phyloP scores from a whole-genome alignment of 1,140 invertebrate species.

The Caenorhabditis remanei region DNA sequence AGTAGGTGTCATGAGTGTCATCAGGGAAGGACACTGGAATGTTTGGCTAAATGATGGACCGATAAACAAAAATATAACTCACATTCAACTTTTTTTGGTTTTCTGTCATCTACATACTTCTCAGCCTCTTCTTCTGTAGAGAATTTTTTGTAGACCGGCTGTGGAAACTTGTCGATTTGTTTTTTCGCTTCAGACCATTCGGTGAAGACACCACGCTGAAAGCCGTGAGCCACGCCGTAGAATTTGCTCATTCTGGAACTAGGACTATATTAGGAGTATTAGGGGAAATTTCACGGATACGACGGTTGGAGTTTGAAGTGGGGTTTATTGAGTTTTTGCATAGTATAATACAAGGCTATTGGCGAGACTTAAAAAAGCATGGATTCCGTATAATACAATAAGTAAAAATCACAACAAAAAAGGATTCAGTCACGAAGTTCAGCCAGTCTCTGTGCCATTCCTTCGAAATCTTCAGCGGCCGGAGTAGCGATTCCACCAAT shows the following conservation, averaged over 20 bases:
- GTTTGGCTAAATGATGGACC: not conserved
- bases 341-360: constrained; percentile 9
- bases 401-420: constrained; percentile 28
- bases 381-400: constrained; percentile 42
- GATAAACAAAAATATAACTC: constrained; percentile 34
- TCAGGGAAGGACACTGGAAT: constrained; percentile 4
- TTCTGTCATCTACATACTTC: constrained; percentile 59
- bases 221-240: constrained; percentile 63
- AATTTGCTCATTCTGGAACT: constrained; percentile 54
- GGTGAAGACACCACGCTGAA: constrained; percentile 59
- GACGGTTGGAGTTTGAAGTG: not conserved
- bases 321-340: constrained; percentile 7
- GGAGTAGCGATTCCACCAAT: constrained; percentile 47
- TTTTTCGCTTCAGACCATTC: constrained; percentile 59
- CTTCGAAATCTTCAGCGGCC: constrained; percentile 67
- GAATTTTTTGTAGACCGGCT: constrained; percentile 67
- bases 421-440: constrained; percentile 36
- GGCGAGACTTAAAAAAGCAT: not conserved
- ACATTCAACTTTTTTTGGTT: constrained; percentile 58
- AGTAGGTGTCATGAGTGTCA: constrained; percentile 46
- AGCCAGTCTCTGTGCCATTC: constrained; percentile 66
- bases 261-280: not conserved
- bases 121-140: constrained; percentile 63
- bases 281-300: not conserved
- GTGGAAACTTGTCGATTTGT: constrained; percentile 67